These are phyloP conservation scores for Elysia chlorotica DNA, from an alignment of 1,140 invertebrate genomes.

Conservation along the genomic window DNA sequence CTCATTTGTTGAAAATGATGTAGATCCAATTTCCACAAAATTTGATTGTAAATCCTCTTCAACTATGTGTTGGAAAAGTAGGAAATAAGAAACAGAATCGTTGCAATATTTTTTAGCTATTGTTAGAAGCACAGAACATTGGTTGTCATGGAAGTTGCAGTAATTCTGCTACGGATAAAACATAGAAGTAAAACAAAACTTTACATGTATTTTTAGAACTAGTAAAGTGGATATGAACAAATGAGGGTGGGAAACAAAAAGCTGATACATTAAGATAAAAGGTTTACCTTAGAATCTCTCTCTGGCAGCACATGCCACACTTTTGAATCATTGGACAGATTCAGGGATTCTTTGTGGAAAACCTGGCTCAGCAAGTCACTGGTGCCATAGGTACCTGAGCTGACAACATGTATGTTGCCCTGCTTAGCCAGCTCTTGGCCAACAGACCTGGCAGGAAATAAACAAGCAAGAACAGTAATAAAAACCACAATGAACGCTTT, in stretches of 20 bases:
- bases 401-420: conserved; percentile 50
- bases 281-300: conserved; percentile 31
- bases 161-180: too few species aligned
- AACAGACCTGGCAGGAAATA: conserved; percentile 41
- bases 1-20: too few species aligned
- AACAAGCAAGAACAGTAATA: conserved; percentile 5
- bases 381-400: conserved; percentile 57
- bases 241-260: too few species aligned
- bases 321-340: conserved; percentile 10
- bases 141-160: too few species aligned
- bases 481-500: neutral
- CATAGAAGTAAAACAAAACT: too few species aligned
- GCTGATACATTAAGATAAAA: too few species aligned
- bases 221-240: too few species aligned
- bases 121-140: neutral
- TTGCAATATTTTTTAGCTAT: neutral
- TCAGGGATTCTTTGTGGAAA: conserved; percentile 37
- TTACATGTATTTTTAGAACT: too few species aligned
- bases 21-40: too few species aligned
- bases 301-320: conserved; percentile 48
- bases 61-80: too few species aligned
- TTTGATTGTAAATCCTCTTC: too few species aligned
- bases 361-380: conserved; percentile 45
- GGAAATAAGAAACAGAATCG: neutral
- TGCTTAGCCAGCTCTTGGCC: conserved; percentile 54